Conservation (phyloP, 1,140 invertebrate genomes). For the Colletes latitarsis region DNA sequence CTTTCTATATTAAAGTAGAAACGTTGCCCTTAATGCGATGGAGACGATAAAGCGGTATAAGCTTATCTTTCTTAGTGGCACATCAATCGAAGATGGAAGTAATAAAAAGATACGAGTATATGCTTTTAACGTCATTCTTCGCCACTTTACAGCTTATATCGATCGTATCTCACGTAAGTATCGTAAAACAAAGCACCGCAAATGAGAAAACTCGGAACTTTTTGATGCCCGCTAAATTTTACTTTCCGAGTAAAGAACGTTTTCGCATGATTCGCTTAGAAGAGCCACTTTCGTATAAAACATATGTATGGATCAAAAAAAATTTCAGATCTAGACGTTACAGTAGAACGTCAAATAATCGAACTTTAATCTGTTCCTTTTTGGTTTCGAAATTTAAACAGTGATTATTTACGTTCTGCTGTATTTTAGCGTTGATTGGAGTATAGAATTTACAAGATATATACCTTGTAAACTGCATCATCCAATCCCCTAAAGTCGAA, state of each 20-base stretch:
- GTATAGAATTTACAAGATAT: too few relatives aligned
- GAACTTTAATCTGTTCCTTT: too few relatives aligned
- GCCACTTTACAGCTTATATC: conserved; percentile 51
- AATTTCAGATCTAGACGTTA: too few relatives aligned
- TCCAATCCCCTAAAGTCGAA: background rate
- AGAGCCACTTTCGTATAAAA: conserved; percentile 16
- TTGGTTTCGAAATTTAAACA: too few relatives aligned
- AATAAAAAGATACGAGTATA: conserved; percentile 66
- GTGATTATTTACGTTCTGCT: too few relatives aligned
- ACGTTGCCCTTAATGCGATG: conserved; percentile 42
- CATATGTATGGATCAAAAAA: too few relatives aligned
- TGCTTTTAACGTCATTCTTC: conserved; percentile 59
- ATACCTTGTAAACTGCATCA: too few relatives aligned
- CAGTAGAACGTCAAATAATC: too few relatives aligned
- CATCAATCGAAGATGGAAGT: conserved; percentile 62
- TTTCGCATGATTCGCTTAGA: background rate
- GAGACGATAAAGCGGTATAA: conserved; percentile 57
- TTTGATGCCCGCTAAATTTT: conserved; percentile 13
- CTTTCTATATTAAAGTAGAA: conserved; percentile 47
- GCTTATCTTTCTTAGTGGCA: conserved; percentile 61
- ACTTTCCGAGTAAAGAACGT: conserved; percentile 41
- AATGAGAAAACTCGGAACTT: conserved; percentile 54
- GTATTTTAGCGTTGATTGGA: too few relatives aligned
- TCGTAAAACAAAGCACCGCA: conserved; percentile 59
- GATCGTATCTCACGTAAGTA: conserved; percentile 20